Evolutionary conservation across 1,140 invertebrate species (phyloP).

Genomic region (Drosophila guanche): DNA sequence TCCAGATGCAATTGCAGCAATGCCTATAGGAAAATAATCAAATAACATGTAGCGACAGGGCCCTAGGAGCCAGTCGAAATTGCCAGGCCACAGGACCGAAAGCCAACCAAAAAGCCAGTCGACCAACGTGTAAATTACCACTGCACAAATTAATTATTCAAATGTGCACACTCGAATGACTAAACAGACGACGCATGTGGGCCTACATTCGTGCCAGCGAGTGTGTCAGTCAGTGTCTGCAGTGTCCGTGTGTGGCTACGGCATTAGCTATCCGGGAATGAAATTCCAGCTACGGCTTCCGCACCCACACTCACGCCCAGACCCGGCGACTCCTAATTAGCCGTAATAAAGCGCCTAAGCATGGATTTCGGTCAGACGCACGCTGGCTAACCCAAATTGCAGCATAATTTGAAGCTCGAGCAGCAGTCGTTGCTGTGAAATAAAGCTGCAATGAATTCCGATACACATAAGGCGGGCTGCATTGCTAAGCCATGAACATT

Average conservation of each 20-base stretch:
- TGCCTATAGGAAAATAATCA: constrained; percentile 69
- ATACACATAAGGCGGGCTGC: not conserved
- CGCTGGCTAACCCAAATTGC: constrained; percentile 51
- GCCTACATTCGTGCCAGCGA: too few relatives aligned
- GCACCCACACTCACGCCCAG: constrained; percentile 11
- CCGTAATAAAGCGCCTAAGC: constrained; percentile 70
- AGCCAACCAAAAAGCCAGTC: constrained; percentile 70
- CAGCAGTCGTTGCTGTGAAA: constrained; percentile 20
- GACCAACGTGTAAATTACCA: constrained; percentile 79
- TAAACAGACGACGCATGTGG: constrained; percentile 51
- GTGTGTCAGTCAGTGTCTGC: not conserved
- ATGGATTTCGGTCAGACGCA: constrained; percentile 55
- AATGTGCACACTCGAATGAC: constrained; percentile 77
- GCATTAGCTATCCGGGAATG: too few relatives aligned
- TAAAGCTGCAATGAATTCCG: constrained; percentile 33
- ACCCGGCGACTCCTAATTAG: constrained; percentile 63
- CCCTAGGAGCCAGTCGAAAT: constrained; percentile 18
- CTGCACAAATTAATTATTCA: constrained; percentile 82
- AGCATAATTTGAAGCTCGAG: constrained; percentile 44
- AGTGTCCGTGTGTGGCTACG: too few relatives aligned
- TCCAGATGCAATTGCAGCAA: constrained; percentile 32
- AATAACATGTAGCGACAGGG: constrained; percentile 55
- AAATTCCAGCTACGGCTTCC: constrained; percentile 30
- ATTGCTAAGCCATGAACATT: not conserved
- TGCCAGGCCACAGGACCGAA: constrained; percentile 44